phyloP scores from a whole-genome alignment of 2,888 invertebrate genomes.

The Onchidella celtica region DNA sequence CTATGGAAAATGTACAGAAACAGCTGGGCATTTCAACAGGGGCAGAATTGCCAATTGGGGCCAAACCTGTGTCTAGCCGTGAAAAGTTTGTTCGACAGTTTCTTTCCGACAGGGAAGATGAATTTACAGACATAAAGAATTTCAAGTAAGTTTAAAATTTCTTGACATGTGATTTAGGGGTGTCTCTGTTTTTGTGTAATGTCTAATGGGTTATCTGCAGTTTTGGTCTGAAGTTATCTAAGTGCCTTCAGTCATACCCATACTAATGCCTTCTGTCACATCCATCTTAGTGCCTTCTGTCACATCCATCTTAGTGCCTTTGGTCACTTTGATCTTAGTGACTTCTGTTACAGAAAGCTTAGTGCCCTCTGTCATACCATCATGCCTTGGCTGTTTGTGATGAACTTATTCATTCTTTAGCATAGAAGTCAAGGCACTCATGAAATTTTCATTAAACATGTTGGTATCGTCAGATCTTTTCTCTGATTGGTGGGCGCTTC shows the following conservation, averaged over 20 bases:
- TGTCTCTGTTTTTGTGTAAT: too few relatives aligned
- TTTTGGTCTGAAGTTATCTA: too few relatives aligned
- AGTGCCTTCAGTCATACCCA: background rate
- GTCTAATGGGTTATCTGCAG: too few relatives aligned
- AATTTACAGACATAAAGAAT: constrained; percentile 87
- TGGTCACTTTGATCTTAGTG: background rate
- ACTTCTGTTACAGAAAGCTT: background rate
- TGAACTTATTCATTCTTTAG: too few relatives aligned
- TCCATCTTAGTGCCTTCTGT: background rate
- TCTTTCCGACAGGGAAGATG: constrained; percentile 88
- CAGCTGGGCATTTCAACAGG: constrained; percentile 63
- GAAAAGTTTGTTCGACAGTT: constrained; percentile 89
- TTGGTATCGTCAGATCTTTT: too few relatives aligned
- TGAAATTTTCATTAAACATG: too few relatives aligned
- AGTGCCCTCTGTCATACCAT: too few relatives aligned
- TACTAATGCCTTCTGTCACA: background rate
- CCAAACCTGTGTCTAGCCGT: constrained; percentile 82
- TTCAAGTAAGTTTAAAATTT: constrained; percentile 66
- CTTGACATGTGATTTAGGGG: too few relatives aligned
- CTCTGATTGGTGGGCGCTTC: too few relatives aligned
- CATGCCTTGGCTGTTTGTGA: too few relatives aligned
- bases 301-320: background rate
- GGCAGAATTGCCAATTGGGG: constrained; percentile 58
- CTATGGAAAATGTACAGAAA: constrained; percentile 59
- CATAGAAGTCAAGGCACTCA: too few relatives aligned